Evolutionary conservation across 2,797 vertebrate species (phyloP), one percentile per base, ranked within the genome.

Genomic region (Hypotaenidia okinawae): DNA sequence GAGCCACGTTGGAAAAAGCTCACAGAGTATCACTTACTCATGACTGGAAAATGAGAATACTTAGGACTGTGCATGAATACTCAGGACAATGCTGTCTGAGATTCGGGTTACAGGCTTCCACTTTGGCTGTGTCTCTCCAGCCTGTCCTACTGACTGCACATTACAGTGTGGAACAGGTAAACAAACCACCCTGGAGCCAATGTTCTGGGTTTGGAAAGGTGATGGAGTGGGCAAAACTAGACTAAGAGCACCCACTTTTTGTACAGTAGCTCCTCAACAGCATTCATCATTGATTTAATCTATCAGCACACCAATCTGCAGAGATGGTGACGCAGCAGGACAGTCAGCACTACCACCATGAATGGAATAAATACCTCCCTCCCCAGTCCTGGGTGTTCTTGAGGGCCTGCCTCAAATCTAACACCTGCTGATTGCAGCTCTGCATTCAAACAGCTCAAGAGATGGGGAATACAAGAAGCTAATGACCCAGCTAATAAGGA

Each of bases 1-100:
- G 79, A 81, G 55, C 66, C 49, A 11, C 1, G 39, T 10, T 94
- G 95, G 91, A 84, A 96, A 84, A 96, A 84, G 86, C 82, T 93
- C 81, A 84, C 61, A 63, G 22, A 58, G 93, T 84, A 94, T 96
- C 93, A 67, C 63, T 94, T 96, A 74, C 75, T 55, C 83, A 61
- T 24, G 51, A 28, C 51, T 83, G 88, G 77, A 94, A 93, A 89
- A 93, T 16, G 68, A 90, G 61, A 67, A 90, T 45, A 37, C 68
- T 82, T 17, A 61, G 68, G 88, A n/a, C 83, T 64, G n/a, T 49
- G 62, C 74, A 45, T 45, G 61, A 67, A 90, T 45, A 37, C 68
- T 82, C 16, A 61, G 68, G 88, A 35, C 83, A 61, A 32, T 49
- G 62, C 74, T 18, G 9, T 45, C 43, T 37, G 37, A 45, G 95